A percentile compares a stretch with the other conserved stretches of the same genome.
Conservation (phyloP, 2,797 vertebrate genomes). For the Hipposideros larvatus region DNA sequence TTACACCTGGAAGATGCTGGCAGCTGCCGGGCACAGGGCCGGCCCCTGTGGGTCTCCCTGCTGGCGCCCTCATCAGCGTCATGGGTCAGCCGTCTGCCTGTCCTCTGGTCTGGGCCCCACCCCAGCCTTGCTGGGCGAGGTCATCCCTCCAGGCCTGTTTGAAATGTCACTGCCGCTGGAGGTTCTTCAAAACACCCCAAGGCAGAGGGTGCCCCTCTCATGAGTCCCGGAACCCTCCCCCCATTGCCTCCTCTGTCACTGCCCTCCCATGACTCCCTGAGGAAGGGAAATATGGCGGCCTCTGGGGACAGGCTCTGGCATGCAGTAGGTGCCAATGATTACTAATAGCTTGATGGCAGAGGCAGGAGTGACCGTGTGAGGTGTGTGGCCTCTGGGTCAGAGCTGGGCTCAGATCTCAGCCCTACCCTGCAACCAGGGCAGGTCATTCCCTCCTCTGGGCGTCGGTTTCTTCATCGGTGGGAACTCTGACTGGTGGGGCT, state of each 20-base stretch:
- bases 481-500: neutral
- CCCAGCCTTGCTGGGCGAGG: accelerated
- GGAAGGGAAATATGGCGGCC: neutral
- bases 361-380: neutral
- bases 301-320: neutral
- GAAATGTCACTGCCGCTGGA: neutral
- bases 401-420: neutral
- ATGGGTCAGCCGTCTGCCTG: neutral
- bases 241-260: accelerated
- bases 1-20: accelerated
- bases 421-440: accelerated
- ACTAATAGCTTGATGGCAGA: neutral
- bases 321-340: accelerated
- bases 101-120: accelerated
- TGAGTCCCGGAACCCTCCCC: too few relatives aligned
- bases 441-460: neutral
- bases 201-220: neutral
- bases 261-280: neutral
- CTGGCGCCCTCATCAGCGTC: accelerated
- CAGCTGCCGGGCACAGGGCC: too few relatives aligned
- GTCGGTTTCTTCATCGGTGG: neutral
- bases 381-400: neutral
- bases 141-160: neutral
- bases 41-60: neutral
- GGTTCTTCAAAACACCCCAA: neutral